These are phyloP conservation scores for Coturnix japonica DNA, from an alignment of 2,113 vertebrate species.

Conservation along the genomic window DNA sequence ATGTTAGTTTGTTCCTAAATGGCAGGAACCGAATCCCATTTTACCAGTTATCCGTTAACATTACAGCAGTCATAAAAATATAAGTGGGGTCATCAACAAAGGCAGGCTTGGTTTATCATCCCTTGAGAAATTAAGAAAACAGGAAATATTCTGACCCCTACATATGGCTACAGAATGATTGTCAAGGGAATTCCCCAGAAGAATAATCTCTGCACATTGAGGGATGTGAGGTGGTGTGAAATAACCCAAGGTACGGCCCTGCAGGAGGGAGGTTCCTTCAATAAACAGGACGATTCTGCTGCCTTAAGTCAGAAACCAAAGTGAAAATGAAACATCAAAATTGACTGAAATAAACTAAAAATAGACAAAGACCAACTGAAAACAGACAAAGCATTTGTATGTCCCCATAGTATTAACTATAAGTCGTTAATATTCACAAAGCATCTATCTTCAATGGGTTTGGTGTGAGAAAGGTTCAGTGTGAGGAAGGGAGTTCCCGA, in stretches of 20 bases:
- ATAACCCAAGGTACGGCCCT: not conserved
- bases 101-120: not conserved
- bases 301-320: not conserved
- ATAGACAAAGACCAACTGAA: not conserved
- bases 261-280: not conserved
- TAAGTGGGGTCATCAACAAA: not conserved
- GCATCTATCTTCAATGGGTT: not conserved
- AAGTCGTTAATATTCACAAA: not conserved
- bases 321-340: not conserved
- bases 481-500: not conserved
- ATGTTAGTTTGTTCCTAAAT: not conserved
- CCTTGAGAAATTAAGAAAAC: not conserved
- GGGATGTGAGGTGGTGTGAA: not conserved
- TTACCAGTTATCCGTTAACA: not conserved
- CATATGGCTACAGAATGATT: not conserved
- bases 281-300: not conserved
- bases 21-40: not conserved
- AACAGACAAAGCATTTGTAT: not conserved
- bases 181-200: not conserved
- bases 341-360: not conserved
- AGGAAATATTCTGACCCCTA: not conserved
- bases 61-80: not conserved
- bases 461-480: not conserved
- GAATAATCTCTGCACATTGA: not conserved
- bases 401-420: not conserved